Evolutionary conservation across 2,797 vertebrate genomes (phyloP).

Genomic region (Babyrousa celebensis): DNA sequence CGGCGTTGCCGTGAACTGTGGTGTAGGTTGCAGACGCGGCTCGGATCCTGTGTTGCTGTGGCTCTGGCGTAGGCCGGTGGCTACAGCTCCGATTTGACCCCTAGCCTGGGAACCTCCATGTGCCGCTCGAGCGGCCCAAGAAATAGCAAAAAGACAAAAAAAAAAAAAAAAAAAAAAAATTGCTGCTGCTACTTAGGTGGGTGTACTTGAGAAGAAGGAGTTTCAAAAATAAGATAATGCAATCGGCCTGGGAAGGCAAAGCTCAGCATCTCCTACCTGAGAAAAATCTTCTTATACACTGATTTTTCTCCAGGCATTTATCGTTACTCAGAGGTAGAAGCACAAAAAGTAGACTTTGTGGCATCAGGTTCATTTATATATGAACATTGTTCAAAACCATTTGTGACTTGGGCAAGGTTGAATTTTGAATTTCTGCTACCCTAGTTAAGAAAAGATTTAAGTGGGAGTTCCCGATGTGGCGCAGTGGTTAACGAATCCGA

Average conservation of each 20-base stretch:
- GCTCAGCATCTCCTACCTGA: background rate
- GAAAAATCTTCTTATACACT: background rate
- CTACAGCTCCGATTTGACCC: no score
- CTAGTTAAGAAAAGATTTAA: background rate
- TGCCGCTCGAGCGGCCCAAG: no score
- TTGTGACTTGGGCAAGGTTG: background rate
- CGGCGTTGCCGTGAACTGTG: no score
- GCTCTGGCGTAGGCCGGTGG: no score
- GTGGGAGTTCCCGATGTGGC: no score
- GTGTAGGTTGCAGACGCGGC: no score
- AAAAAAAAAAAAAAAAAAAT: no score
- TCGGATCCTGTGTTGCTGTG: no score
- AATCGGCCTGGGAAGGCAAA: background rate
- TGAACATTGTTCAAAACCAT: background rate
- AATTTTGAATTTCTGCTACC: background rate
- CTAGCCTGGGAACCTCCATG: no score
- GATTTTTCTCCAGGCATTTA: background rate
- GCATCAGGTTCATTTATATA: background rate
- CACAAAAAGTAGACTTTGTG: background rate
- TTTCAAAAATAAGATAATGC: background rate
- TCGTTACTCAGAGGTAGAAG: background rate
- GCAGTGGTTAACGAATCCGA: no score
- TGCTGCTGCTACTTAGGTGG: background rate
- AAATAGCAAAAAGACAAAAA: no score
- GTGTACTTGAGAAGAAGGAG: background rate